Base-by-base conservation (phyloP, 2,113 vertebrate genomes). In the Corythaixoides concolor region DNA sequence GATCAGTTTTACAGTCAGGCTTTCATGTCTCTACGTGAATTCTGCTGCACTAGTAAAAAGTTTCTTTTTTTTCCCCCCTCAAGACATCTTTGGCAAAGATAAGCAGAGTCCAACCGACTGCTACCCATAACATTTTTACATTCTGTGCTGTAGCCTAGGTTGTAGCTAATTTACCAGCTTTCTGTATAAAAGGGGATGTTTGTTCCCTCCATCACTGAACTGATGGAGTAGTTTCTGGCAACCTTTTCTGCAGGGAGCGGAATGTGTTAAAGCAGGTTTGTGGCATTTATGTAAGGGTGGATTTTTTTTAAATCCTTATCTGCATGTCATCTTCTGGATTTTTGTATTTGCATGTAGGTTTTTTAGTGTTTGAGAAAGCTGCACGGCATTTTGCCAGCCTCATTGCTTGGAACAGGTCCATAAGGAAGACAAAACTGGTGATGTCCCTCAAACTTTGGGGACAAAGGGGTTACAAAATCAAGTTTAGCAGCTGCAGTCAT, bases 61-160 rank as follows among this genome's bases (percentile, higher is more conserved):
- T 84, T 69, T 64, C 49, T 53, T 21, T 30, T 13, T 35, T 30
- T 58, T 3, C 3, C 3, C 8, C 26, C 33, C 24, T 23, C 43
- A 74, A 77, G 80, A 81, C 45, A 41, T 72, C 85, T 85, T 86
- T 69, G 75, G 53, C 53, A 90, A 84, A 93, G 91, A 88, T 76
- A 89, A 95, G 50, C 13, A 20, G 15, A 63, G 69, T 68, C 59
- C 55, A 77, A 19, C 21, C 0, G 0, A 76, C 84, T 85, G 88
- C 62, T 89, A 5, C 66, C 0, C 24, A 72, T 91, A 95, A 74
- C 10, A 3, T 37, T 90, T 83, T 91, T 60, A 70, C 55, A 27
- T 74, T 69, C 59, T 45, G 20, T 53, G 26, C 53, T 89, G 47
- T 32, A 88, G 39, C 64, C 85, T 55, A 23, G 27, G 28, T 22